A percentile compares a stretch with the other conserved stretches of the same genome.
phyloP scores from a whole-genome alignment of 2,797 vertebrate species.

The Ctenochaetus hawaiiensis region DNA sequence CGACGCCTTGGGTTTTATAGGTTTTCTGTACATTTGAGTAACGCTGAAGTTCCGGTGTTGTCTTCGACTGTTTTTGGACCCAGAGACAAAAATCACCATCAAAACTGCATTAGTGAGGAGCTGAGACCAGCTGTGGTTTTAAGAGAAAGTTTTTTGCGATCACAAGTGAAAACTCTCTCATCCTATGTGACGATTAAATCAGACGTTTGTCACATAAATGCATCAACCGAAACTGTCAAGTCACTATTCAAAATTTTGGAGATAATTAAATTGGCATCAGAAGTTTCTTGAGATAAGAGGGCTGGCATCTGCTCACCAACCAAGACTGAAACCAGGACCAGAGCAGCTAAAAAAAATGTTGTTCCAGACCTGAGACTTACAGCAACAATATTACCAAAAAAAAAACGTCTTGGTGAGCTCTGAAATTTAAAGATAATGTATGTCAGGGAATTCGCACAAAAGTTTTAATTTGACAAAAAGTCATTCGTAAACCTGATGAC shows the following conservation, averaged over 20 bases:
- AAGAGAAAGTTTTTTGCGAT: neutral
- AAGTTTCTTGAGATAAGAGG: neutral
- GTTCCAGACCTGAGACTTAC: no score
- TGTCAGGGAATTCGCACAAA: neutral
- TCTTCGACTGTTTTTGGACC: neutral
- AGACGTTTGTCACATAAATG: no score
- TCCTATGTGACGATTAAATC: no score
- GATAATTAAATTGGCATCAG: neutral
- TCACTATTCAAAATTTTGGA: no score
- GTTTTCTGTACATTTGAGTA: neutral
- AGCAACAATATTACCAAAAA: no score
- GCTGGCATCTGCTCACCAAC: neutral
- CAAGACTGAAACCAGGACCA: neutral
- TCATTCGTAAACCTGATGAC: neutral
- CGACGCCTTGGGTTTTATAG: neutral
- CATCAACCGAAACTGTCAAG: no score
- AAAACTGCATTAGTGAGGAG: neutral
- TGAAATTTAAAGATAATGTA: neutral
- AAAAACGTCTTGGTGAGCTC: no score
- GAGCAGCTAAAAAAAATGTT: no score
- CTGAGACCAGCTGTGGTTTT: neutral
- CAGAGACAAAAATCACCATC: neutral
- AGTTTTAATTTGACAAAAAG: neutral
- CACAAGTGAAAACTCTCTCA: no score
- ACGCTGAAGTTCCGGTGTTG: no score